Conservation (phyloP, 2,113 vertebrate species). For the Cercocebus atys region DNA sequence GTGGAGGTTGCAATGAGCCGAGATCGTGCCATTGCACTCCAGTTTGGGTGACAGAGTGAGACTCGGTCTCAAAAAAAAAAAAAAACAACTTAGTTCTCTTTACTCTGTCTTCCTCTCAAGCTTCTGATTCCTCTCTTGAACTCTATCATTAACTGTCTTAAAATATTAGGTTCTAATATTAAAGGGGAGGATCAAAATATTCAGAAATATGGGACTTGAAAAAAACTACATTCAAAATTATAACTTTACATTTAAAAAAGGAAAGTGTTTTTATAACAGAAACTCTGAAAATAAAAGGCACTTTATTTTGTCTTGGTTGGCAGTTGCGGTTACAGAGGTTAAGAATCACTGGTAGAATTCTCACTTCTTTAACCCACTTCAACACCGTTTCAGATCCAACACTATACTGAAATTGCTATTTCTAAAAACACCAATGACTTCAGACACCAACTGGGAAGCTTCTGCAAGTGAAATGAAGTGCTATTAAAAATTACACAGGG, state of each 20-base stretch:
- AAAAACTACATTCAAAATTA: neutral
- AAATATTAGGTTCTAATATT: slow-evolving; percentile 25
- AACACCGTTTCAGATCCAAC: neutral
- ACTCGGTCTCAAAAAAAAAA: too few species aligned
- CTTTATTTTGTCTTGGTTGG: neutral
- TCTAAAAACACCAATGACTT: slow-evolving; percentile 45
- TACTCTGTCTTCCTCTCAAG: neutral
- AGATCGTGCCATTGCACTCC: too few species aligned
- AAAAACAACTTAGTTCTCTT: neutral
- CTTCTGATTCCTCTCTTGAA: neutral
- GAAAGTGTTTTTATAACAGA: neutral
- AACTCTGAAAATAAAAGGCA: neutral
- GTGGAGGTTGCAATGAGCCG: too few species aligned
- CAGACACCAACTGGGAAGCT: neutral
- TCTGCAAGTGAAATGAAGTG: neutral
- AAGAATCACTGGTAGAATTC: neutral
- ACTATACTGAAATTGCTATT: neutral
- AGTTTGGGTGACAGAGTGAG: too few species aligned
- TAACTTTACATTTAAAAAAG: neutral
- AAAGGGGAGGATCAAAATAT: neutral
- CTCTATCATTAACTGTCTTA: neutral
- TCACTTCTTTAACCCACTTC: neutral
- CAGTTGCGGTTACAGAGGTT: neutral
- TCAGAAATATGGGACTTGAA: neutral
- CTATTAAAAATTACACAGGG: slow-evolving; percentile 23